Percentiles rank a stretch among this genome's conserved stretches.
phyloP scores from a whole-genome alignment of 2,888 invertebrate species.

The Epinotia bilunana region DNA sequence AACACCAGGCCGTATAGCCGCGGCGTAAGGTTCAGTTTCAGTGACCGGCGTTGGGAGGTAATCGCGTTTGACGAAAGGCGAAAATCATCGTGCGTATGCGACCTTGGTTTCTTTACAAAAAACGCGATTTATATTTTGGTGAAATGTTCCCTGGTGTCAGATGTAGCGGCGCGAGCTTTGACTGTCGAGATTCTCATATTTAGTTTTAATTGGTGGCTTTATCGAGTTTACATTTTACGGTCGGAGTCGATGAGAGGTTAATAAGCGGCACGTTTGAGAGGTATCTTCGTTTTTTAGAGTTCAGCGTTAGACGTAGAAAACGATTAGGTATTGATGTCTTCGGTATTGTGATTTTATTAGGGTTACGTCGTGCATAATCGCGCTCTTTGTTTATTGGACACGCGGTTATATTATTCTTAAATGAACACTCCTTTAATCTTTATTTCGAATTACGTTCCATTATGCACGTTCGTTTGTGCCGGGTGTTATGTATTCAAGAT shows the following conservation, averaged over 20 bases:
- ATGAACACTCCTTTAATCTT: constrained; percentile 34
- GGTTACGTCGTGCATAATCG: constrained; percentile 60
- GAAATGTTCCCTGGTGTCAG: constrained; percentile 81
- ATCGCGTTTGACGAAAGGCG: constrained; percentile 76
- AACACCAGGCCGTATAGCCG: constrained; percentile 53
- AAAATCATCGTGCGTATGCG: constrained; percentile 81
- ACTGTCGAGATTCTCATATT: constrained; percentile 84
- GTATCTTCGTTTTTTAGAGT: constrained; percentile 80
- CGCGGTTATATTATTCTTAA: constrained; percentile 45
- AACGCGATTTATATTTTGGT: constrained; percentile 78
- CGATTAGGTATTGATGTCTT: constrained; percentile 51
- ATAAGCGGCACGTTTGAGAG: constrained; percentile 84
- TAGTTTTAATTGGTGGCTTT: constrained; percentile 85
- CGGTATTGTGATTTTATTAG: constrained; percentile 69
- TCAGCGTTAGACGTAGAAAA: constrained; percentile 75
- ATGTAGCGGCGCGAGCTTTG: constrained; percentile 83
- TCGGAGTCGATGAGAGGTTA: constrained; percentile 84
- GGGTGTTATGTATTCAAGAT: constrained; percentile 29
- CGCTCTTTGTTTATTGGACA: constrained; percentile 46
- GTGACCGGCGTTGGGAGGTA: constrained; percentile 50
- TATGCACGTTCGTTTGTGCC: constrained; percentile 30
- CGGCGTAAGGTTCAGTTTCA: constrained; percentile 61
- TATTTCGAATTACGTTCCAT: constrained; percentile 31
- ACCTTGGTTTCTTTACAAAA: constrained; percentile 78
- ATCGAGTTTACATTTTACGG: constrained; percentile 85